These are phyloP conservation scores for Exocentrus adspersus DNA, from an alignment of 2,888 invertebrate species.

Conservation along the genomic window DNA sequence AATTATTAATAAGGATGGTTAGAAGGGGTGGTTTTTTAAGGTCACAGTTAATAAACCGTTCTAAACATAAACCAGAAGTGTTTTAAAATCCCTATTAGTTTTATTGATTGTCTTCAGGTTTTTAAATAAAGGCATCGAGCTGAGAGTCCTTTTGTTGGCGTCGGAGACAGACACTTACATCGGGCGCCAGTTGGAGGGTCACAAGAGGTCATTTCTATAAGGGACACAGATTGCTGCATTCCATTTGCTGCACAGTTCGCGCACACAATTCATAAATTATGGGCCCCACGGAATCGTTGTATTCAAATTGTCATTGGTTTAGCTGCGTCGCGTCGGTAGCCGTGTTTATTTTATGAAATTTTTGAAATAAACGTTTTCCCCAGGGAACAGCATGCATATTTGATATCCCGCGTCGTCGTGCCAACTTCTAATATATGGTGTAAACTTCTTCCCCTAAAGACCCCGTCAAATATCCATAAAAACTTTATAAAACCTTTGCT, in stretches of 20 bases:
- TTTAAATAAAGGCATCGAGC: neutral
- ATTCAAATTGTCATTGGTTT: neutral
- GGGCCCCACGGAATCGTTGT: neutral
- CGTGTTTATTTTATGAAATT: neutral
- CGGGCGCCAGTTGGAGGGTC: neutral
- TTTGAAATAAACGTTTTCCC: neutral
- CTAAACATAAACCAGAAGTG: no score
- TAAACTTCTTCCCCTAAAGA: constrained; percentile 3
- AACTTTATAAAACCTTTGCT: neutral
- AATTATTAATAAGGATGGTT: no score
- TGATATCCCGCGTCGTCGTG: neutral
- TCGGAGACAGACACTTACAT: neutral
- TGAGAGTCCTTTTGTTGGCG: neutral
- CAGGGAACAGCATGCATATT: neutral
- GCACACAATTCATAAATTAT: neutral
- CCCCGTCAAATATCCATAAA: neutral
- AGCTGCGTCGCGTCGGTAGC: neutral
- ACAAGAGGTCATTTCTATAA: neutral
- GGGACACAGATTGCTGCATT: neutral
- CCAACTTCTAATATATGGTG: neutral
- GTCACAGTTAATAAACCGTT: no score
- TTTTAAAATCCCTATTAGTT: no score
- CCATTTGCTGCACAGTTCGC: neutral
- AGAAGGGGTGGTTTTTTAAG: no score
- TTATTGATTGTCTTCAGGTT: no score